Evolutionary conservation across 1,140 invertebrate species (phyloP), one percentile per base, ranked within the genome.

Genomic region (Zaprionus lachaisei): DNA sequence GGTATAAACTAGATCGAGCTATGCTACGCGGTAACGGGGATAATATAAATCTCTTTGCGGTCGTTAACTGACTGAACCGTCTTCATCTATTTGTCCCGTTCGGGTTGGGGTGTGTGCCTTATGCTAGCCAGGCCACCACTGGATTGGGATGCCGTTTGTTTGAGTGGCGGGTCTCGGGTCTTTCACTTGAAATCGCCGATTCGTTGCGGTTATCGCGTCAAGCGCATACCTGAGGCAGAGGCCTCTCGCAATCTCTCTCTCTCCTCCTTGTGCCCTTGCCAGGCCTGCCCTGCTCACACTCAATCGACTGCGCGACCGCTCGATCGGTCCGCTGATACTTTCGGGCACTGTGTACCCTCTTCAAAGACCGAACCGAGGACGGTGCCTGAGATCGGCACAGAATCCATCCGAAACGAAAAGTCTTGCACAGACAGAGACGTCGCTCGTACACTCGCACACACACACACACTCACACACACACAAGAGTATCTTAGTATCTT

Each of bases 251-350:
- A 72, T 81, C 81, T 70, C n/a, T 49, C 20, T 17, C 17, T 71
- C n/a, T 20, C 20, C 14, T 56, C 5, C 26, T 24, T 22, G 20
- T 54, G 49, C 14, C 69, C 84, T 85, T 85, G 47, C 70, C 68
- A 22, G n/a, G 17, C 54, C 70, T 24, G 66, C 58, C 41, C 38
- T 74, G 70, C 61, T 64, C 68, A 61, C 69, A 77, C 64, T 74
- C 73, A 22, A 71, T 24, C 41, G 57, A 63, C 41, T 68, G 68
- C 28, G 54, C 22, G 64, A 51, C 37, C 80, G 72, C 66, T 86
- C 78, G 84, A 87, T 87, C 84, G 77, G 81, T 73, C 74, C 81
- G 70, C 78, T 79, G 84, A 89, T 87, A 89, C 74, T 74, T 57
- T 56, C 63, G 54, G 38, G 9, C 34, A 24, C 47, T 51, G 20